Base-by-base conservation (phyloP, 1,140 invertebrate genomes). In the Lepeophtheirus salmonis region DNA sequence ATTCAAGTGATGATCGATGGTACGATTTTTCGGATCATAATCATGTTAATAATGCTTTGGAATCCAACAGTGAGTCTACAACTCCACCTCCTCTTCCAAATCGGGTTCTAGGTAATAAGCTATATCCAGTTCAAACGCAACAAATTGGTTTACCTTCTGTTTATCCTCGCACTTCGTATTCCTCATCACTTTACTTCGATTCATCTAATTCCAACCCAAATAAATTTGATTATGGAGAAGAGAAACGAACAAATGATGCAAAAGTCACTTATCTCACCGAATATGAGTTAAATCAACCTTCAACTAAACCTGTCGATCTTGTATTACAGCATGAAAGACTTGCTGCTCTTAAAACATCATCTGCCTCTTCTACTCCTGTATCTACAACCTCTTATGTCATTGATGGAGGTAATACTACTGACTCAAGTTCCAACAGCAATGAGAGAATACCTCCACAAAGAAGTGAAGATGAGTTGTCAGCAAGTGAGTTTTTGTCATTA, bases 1-100 rank as follows among this genome's bases (percentile, higher is more conserved):
- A 79, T 67, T 80, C 78, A 26, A 77, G 75, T 62, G 80, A 81
- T 63, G 80, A 82, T 68, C 73, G 78, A 66, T 82, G 80, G 80
- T 79, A 79, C 63, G 77, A 79, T 61, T 68, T 78, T 25, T 62
- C 74, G 23, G 77, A 79, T 54, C 66, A 69, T n/a, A 41, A 41
- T n/a, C 30, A 41, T 41, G 6, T 41, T 41, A n/a, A n/a, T 21
- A 56, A 24, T 20, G 64, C 65, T 57, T 52, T 61, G 3, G 65
- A 65, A 13, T 54, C 16, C n/a, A n/a, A n/a, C n/a, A n/a, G n/a
- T n/a, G 54, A 53, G 30, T 17, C 71, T 2, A 72, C 73, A 6
- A 72, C 76, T 2, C 72, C 73, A 13, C 78, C 77, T 0, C 77
- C 77, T 2, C 66, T 78, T 2, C 78, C 78, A 2, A 72, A 70